Conservation (phyloP, 1,140 invertebrate species). For the Drosophila virilis region DNA sequence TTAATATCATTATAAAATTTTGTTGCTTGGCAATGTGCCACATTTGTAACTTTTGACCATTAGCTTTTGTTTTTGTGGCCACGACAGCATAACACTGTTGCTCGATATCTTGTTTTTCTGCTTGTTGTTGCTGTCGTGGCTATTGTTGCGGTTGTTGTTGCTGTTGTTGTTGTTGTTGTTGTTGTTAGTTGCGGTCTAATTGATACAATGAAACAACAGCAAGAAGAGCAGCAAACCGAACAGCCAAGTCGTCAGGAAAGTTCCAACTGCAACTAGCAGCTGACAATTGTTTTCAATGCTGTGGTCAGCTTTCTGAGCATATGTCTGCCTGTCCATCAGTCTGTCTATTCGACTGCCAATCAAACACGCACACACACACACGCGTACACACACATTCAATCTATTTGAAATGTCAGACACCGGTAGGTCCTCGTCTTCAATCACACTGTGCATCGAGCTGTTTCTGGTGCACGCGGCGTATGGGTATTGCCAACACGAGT, state of each 20-base stretch:
- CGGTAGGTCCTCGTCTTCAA: slow-evolving; percentile 55
- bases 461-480: slow-evolving; percentile 56
- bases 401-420: slow-evolving; percentile 66
- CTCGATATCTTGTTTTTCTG: slow-evolving; percentile 5
- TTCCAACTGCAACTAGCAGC: slow-evolving; percentile 68
- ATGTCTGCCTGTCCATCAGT: slow-evolving; percentile 14
- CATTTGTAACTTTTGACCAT: slow-evolving; percentile 75
- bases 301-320: slow-evolving; percentile 54
- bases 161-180: slow-evolving; percentile 41
- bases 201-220: slow-evolving; percentile 59
- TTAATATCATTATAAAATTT: slow-evolving; percentile 76
- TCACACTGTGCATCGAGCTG: slow-evolving; percentile 43
- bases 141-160: slow-evolving; percentile 43
- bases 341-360: slow-evolving; percentile 14
- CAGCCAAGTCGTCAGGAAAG: slow-evolving; percentile 62
- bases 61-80: slow-evolving; percentile 75
- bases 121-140: slow-evolving; percentile 2
- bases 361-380: slow-evolving; percentile 10
- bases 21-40: slow-evolving; percentile 36
- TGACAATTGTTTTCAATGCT: slow-evolving; percentile 79
- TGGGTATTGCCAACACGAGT: slow-evolving; percentile 51
- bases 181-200: slow-evolving; percentile 72
- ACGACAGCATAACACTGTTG: slow-evolving; percentile 58
- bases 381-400: slow-evolving; percentile 48
- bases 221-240: slow-evolving; percentile 30